These are phyloP conservation scores for Pseudochromis fuscus DNA, from an alignment of 2,797 vertebrate genomes.

Conservation along the genomic window DNA sequence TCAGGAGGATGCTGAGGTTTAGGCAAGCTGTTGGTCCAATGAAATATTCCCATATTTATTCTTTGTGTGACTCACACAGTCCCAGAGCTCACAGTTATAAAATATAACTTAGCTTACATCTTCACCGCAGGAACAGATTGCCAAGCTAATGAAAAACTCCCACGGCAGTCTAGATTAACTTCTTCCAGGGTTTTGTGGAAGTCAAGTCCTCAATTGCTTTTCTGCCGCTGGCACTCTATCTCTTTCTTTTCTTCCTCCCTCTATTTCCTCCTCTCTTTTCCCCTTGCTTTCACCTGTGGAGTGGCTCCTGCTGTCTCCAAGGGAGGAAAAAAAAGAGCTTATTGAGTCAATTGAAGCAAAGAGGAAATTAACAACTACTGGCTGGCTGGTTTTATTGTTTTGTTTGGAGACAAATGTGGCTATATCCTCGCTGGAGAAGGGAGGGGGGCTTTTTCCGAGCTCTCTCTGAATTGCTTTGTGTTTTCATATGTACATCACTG, in stretches of 20 bases:
- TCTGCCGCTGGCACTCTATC: slow-evolving; percentile 60
- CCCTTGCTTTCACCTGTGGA: slow-evolving; percentile 69
- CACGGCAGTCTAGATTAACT: slow-evolving; percentile 76
- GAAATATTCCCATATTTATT: slow-evolving; percentile 72
- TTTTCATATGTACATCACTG: slow-evolving; percentile 40
- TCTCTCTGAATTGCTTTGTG: slow-evolving; percentile 50
- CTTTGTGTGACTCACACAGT: slow-evolving; percentile 52
- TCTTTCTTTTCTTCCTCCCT: slow-evolving; percentile 47
- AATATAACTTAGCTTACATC: slow-evolving; percentile 79
- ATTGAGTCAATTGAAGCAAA: slow-evolving; percentile 76
- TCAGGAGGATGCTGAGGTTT: slow-evolving; percentile 28
- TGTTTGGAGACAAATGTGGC: slow-evolving; percentile 71
- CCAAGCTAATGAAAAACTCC: slow-evolving; percentile 77
- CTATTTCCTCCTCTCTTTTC: slow-evolving; percentile 44
- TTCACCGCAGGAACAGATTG: slow-evolving; percentile 77
- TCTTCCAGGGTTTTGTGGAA: slow-evolving; percentile 72
- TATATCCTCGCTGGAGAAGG: slow-evolving; percentile 47
- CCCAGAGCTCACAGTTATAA: slow-evolving; percentile 66
- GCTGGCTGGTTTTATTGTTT: slow-evolving; percentile 81
- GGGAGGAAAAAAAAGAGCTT: slow-evolving; percentile 45
- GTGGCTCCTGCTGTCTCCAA: slow-evolving; percentile 59
- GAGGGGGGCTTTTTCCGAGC: slow-evolving; percentile 26
- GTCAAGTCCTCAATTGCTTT: slow-evolving; percentile 76
- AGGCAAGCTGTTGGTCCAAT: slow-evolving; percentile 29
- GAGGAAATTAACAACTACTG: slow-evolving; percentile 79